Base-by-base conservation (phyloP, 2,113 vertebrate genomes). In the Eretmochelys imbricata region DNA sequence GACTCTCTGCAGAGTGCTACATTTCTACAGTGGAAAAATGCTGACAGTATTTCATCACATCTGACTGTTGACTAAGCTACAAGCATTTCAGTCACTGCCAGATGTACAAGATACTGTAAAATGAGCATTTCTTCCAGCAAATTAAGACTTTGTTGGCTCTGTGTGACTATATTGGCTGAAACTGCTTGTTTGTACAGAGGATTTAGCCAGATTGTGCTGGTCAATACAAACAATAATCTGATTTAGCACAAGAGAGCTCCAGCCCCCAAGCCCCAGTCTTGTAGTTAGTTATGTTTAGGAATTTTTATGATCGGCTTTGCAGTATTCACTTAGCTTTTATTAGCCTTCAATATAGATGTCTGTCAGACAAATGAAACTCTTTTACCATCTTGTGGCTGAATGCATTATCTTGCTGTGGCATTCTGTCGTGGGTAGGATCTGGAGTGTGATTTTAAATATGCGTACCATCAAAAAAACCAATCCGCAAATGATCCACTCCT, bases 31-130 rank as follows among this genome's bases (percentile, higher is more conserved):
- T 95, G 93, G 94, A 97, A 97, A 95, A 97, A 93, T 88, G 88
- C 96, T 95, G 96, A 96, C 96, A 95, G 94, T 87, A 94, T 96
- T 96, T 98, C 97, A 97, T 97, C 95, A 96, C 93, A 96, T 97
- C 96, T 96, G 93, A 97, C 95, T 97, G 89, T 95, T 96, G 96
- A 97, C 93, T 97, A 93, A 96, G 96, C 97, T 95, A 94, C 93
- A 96, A 95, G 84, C 87, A 96, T 97, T 97, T 96, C 91, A 87
- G 96, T 96, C 3, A 0, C 87, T 97, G 96, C 96, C 97, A 97
- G 95, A 98, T 97, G 96, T 91, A 97, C 93, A 95, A 97, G 95
- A 97, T 94, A 93, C 93, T 97, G 95, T 94, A 93, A 97, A 97
- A 97, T 84, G 92, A 97, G 89, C 96, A 93, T 96, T 97, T 97